These are phyloP conservation scores for Callyntrura sp. DNA, from an alignment of 2,888 invertebrate genomes.

Conservation along the genomic window DNA sequence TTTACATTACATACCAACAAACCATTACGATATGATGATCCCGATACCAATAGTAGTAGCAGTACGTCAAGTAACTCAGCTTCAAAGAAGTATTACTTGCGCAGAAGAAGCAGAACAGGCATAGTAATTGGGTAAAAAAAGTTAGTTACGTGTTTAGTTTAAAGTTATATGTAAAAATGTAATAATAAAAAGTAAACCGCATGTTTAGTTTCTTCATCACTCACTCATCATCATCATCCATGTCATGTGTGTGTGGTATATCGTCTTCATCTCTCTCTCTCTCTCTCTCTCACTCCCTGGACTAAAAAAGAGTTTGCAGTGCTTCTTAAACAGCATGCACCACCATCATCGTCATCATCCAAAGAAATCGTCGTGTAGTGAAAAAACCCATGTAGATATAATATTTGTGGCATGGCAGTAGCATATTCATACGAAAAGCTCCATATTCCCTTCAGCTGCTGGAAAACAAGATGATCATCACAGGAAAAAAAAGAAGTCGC, in stretches of 20 bases:
- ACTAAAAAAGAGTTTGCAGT: no score
- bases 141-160: slow-evolving; percentile 21
- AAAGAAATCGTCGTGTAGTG: slow-evolving; percentile 3
- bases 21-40: background rate
- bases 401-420: background rate
- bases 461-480: slow-evolving; percentile 39
- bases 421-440: background rate
- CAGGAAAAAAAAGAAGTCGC: background rate
- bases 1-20: background rate
- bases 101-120: background rate
- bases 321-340: background rate
- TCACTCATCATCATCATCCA: slow-evolving; percentile 60
- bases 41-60: background rate
- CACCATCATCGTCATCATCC: background rate
- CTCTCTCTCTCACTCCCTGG: background rate
- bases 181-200: slow-evolving; percentile 67
- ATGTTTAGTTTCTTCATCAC: slow-evolving; percentile 69
- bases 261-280: slow-evolving; percentile 50
- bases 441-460: background rate
- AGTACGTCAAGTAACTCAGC: background rate
- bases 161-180: slow-evolving; percentile 39
- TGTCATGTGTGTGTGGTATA: slow-evolving; percentile 72
- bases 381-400: slow-evolving; percentile 8
- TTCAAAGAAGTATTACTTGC: slow-evolving; percentile 17
- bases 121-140: slow-evolving; percentile 16